Evolutionary conservation across 1,140 invertebrate species (phyloP).

Genomic region (Ditylenchus dipsaci): DNA sequence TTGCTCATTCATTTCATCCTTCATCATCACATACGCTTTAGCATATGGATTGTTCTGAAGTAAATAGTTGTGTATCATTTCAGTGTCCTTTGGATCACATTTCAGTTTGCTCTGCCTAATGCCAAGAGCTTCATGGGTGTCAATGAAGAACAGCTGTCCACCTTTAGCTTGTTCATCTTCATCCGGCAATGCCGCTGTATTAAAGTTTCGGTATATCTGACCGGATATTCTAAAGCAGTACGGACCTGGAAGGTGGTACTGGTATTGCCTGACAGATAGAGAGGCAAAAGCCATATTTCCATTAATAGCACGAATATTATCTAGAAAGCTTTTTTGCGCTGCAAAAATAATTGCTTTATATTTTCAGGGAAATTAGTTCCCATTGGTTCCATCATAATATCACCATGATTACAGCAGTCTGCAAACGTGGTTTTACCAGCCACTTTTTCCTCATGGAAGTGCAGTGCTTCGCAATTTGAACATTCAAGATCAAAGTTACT

Average conservation of each 20-base stretch:
- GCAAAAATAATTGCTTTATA: neutral
- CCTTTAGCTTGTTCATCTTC: neutral
- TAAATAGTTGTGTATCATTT: neutral
- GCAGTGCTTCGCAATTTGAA: neutral
- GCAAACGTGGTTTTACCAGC: neutral
- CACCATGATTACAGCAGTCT: neutral
- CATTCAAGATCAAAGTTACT: neutral
- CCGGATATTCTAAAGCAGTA: neutral
- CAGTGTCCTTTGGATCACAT: neutral
- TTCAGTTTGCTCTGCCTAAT: no score
- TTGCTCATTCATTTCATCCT: neutral
- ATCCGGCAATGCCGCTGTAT: neutral
- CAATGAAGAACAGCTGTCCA: neutral
- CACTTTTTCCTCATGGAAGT: neutral
- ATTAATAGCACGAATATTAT: neutral
- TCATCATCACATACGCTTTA: neutral
- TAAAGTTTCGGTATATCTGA: neutral
- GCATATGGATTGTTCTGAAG: neutral
- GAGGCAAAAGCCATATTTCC: neutral
- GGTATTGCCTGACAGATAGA: neutral
- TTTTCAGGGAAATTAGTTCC: neutral
- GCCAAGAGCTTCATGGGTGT: neutral
- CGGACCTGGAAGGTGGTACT: neutral
- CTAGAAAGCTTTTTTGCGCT: neutral
- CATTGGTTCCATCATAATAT: neutral